phyloP scores from a whole-genome alignment of 2,888 invertebrate species.

The Chalcosyrphus nemorum region DNA sequence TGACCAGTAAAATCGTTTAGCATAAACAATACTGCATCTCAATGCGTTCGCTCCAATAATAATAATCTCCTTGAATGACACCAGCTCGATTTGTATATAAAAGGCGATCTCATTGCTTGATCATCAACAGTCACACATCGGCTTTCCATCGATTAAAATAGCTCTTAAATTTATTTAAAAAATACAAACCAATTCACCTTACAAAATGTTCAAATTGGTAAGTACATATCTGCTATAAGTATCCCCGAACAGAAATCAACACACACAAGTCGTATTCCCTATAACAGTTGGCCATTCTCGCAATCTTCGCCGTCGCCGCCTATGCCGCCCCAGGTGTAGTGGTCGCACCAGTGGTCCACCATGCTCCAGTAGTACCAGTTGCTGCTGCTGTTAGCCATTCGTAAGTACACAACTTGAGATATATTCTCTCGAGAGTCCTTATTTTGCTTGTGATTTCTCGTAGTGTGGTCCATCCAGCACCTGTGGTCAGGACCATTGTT shows the following conservation, averaged over 20 bases:
- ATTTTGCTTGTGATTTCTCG: not conserved
- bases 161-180: conserved; percentile 22
- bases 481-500: conserved; percentile 78
- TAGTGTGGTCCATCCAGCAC: conserved; percentile 80
- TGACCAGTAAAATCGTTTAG: conserved; percentile 14
- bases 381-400: conserved; percentile 74
- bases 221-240: conserved; percentile 74
- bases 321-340: conserved; percentile 80
- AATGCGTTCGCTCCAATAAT: conserved; percentile 39
- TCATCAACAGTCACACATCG: conserved; percentile 66
- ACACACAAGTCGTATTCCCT: conserved; percentile 4
- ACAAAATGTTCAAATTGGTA: conserved; percentile 81
- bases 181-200: conserved; percentile 42
- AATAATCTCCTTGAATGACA: conserved; percentile 63
- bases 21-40: conserved; percentile 44
- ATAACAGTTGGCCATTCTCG: conserved; percentile 79
- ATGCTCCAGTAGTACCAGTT: conserved; percentile 65
- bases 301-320: conserved; percentile 77
- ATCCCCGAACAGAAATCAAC: not conserved
- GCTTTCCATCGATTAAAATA: conserved; percentile 57
- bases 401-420: conserved; percentile 42
- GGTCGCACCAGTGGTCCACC: conserved; percentile 80
- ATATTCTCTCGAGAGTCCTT: not conserved
- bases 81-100: conserved; percentile 49
- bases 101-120: conserved; percentile 58